A percentile compares a stretch with the other conserved stretches of the same genome.
phyloP scores from a whole-genome alignment of 2,888 invertebrate genomes.

The Lampropteryx suffumata region DNA sequence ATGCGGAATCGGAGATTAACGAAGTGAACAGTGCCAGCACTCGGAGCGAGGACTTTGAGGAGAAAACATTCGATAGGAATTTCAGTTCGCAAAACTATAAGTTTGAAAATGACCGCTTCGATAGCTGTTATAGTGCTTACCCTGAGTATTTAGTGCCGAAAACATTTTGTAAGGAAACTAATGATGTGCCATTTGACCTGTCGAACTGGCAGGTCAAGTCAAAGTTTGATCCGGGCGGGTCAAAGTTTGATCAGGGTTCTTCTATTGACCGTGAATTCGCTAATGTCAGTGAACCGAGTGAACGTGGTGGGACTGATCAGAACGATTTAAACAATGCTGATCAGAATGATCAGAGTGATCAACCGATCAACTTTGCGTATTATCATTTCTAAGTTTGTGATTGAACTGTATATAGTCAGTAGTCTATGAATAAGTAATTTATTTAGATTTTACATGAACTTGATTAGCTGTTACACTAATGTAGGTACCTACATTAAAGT shows the following conservation, averaged over 20 bases:
- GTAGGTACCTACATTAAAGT: constrained; percentile 22
- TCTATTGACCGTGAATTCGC: constrained; percentile 35
- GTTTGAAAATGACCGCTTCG: constrained; percentile 33
- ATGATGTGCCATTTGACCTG: constrained; percentile 68
- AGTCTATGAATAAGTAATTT: constrained; percentile 75
- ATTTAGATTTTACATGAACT: constrained; percentile 49
- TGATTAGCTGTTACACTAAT: constrained; percentile 23
- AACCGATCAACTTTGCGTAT: constrained; percentile 76
- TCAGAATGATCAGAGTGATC: constrained; percentile 49
- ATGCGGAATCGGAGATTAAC: constrained; percentile 35
- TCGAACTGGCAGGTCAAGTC: constrained; percentile 61
- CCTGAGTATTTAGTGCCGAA: constrained; percentile 46
- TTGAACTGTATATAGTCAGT: constrained; percentile 52
- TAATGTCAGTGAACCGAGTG: constrained; percentile 46
- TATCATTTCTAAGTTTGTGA: constrained; percentile 66
- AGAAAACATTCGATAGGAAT: constrained; percentile 32
- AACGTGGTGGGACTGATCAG: constrained; percentile 46
- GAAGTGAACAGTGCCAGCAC: constrained; percentile 39
- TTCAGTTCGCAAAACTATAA: constrained; percentile 26
- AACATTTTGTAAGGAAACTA: constrained; percentile 43
- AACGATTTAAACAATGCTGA: constrained; percentile 37
- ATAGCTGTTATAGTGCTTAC: constrained; percentile 36
- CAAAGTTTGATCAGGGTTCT: constrained; percentile 41
- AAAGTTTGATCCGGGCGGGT: constrained; percentile 28
- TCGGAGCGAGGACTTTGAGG: constrained; percentile 35